These are phyloP conservation scores for Mimachlamys varia DNA, from an alignment of 2,888 invertebrate species.

Conservation along the genomic window DNA sequence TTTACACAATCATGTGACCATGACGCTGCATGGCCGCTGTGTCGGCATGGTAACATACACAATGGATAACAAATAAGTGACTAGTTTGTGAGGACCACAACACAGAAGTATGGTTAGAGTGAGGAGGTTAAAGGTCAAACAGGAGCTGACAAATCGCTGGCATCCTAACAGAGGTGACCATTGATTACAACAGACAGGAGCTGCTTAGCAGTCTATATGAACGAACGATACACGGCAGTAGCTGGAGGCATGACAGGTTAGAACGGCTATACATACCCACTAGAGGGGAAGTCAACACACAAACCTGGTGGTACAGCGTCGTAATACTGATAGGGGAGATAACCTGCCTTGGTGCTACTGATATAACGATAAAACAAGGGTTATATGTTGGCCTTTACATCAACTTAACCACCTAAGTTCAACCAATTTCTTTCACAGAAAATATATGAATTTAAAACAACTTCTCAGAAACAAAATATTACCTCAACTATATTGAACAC, in stretches of 20 bases:
- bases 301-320: neutral
- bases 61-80: conserved; percentile 31
- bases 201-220: conserved; percentile 5
- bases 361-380: neutral
- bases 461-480: neutral
- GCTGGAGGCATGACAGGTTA: neutral
- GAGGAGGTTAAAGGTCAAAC: neutral
- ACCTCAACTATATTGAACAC: conserved; percentile 24
- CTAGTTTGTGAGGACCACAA: conserved; percentile 34
- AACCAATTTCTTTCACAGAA: neutral
- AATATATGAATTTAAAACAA: neutral
- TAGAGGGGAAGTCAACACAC: neutral
- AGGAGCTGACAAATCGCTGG: conserved; percentile 10
- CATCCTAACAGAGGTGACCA: neutral
- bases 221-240: neutral
- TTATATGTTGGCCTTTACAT: neutral
- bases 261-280: neutral
- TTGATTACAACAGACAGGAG: neutral
- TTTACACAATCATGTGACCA: conserved; percentile 36
- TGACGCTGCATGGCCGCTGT: conserved; percentile 9
- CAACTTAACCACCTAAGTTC: neutral
- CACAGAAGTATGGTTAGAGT: neutral
- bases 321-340: neutral
- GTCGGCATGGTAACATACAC: conserved; percentile 30
- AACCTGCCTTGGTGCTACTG: neutral